These are phyloP conservation scores for Phrynocephalus vlangalii DNA, from an alignment of 2,797 vertebrate species.

Conservation along the genomic window DNA sequence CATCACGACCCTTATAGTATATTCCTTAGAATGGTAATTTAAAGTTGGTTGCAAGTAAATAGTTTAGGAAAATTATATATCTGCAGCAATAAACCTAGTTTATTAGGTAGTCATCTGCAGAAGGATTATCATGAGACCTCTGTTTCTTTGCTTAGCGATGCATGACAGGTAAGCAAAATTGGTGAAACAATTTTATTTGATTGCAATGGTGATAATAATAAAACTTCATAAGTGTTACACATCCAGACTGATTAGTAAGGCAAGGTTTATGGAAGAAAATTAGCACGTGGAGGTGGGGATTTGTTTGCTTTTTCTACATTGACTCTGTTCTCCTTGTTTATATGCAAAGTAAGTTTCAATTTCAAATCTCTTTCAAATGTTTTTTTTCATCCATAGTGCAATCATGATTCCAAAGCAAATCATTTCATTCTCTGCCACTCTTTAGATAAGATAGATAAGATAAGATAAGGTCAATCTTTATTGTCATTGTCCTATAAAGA, in stretches of 20 bases:
- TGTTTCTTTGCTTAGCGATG: constrained; percentile 49
- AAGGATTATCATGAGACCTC: constrained; percentile 60
- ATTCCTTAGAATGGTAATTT: constrained; percentile 62
- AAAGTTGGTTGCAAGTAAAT: constrained; percentile 24
- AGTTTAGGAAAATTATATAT: constrained; percentile 51
- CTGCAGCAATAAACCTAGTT: constrained; percentile 63
- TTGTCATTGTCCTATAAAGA: no score
- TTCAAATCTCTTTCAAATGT: constrained; percentile 37
- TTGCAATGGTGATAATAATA: constrained; percentile 43
- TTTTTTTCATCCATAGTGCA: constrained; percentile 51
- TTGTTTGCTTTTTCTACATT: neutral
- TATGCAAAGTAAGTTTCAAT: constrained; percentile 11
- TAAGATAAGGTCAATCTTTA: no score
- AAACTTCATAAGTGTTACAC: constrained; percentile 41
- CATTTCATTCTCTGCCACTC: no score
- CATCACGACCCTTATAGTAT: constrained; percentile 49
- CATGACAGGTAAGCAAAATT: constrained; percentile 28
- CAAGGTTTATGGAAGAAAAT: constrained; percentile 21
- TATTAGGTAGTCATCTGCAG: constrained; percentile 60
- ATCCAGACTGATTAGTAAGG: constrained; percentile 50
- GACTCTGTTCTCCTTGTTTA: neutral
- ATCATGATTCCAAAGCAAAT: constrained; percentile 26
- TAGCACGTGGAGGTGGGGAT: neutral
- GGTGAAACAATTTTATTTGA: constrained; percentile 52
- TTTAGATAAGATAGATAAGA: no score